Conservation (phyloP, 2,888 invertebrate genomes). For the Pristionchus maxplancki region DNA sequence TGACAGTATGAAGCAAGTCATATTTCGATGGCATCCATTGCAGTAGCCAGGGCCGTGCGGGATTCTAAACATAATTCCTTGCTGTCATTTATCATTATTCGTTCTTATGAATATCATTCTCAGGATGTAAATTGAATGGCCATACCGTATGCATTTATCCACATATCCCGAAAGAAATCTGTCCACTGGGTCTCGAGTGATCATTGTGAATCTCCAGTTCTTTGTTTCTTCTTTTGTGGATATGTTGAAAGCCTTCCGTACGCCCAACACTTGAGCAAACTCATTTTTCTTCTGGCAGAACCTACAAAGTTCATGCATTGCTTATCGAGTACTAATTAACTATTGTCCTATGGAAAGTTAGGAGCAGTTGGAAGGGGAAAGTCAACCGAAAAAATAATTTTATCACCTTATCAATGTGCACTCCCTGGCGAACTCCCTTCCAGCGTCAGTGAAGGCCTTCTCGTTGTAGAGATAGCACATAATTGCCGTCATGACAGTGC, state of each 20-base stretch:
- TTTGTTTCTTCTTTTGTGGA: not conserved
- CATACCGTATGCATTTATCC: slow-evolving; percentile 72
- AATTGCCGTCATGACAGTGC: slow-evolving; percentile 69
- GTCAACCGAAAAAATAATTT: too few species aligned
- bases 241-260: slow-evolving; percentile 56
- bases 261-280: slow-evolving; percentile 54
- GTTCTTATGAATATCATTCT: too few species aligned
- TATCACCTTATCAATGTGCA: slow-evolving; percentile 56
- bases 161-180: slow-evolving; percentile 74
- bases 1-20: slow-evolving; percentile 72
- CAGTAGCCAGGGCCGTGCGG: slow-evolving; percentile 63
- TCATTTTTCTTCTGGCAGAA: slow-evolving; percentile 67
- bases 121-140: too few species aligned
- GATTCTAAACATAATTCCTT: slow-evolving; percentile 52
- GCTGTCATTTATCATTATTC: not conserved
- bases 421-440: slow-evolving; percentile 56
- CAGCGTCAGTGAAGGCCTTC: slow-evolving; percentile 54
- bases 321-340: not conserved
- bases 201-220: slow-evolving; percentile 53
- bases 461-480: slow-evolving; percentile 68
- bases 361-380: too few species aligned
- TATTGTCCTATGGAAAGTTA: too few species aligned
- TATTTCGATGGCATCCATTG: slow-evolving; percentile 72
- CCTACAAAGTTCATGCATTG: slow-evolving; percentile 53
- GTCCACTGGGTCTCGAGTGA: slow-evolving; percentile 72